Percentiles rank a stretch among this genome's conserved stretches.
Conservation (phyloP, 2,797 vertebrate species). For the Luscinia megarhynchos region DNA sequence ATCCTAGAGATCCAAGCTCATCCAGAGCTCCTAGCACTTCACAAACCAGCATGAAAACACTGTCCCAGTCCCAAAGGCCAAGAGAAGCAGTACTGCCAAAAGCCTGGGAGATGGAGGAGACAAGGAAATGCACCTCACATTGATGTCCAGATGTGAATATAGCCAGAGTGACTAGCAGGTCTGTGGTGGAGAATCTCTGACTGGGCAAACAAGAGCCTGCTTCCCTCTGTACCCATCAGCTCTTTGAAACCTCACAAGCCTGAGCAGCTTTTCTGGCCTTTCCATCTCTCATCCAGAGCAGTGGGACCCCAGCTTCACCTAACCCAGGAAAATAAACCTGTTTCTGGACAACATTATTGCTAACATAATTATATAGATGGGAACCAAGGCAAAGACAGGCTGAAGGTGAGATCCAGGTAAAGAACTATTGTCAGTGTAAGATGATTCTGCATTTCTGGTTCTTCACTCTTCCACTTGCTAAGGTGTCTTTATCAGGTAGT, state of each 20-base stretch:
- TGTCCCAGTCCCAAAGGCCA: not conserved
- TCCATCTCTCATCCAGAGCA: not conserved
- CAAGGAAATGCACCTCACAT: not conserved
- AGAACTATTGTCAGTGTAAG: not conserved
- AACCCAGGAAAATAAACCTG: not conserved
- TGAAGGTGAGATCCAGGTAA: not conserved
- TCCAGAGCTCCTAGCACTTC: not conserved
- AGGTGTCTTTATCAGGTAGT: not conserved
- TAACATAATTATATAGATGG: not conserved
- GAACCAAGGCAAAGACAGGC: not conserved
- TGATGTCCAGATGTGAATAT: accelerated
- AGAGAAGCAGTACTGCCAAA: not conserved
- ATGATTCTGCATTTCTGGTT: not conserved
- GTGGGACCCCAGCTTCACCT: not conserved
- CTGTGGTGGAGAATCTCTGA: not conserved
- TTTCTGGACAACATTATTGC: not conserved
- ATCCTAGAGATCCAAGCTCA: not conserved
- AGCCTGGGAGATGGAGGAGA: not conserved
- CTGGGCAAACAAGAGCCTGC: not conserved
- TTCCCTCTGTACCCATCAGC: accelerated
- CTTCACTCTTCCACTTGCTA: not conserved
- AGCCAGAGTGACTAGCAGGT: not conserved
- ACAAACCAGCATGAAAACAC: not conserved
- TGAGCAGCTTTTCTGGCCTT: not conserved
- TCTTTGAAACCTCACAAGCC: not conserved